Evolutionary conservation across 2,113 vertebrate genomes (phyloP), one percentile per base, ranked within the genome.

Genomic region (Seriola rivoliana): DNA sequence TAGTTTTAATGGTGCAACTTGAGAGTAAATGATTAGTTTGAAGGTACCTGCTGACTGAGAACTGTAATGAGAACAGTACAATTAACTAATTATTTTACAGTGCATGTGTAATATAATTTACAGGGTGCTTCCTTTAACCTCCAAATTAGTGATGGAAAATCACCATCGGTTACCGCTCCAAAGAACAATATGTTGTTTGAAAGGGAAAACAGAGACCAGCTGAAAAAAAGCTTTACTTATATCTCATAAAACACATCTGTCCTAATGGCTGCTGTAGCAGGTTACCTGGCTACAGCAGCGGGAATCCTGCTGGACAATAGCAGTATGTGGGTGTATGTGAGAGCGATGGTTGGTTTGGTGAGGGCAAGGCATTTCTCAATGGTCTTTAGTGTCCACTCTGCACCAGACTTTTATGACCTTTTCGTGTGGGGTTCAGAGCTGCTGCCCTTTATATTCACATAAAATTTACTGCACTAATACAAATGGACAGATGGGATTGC

Each of bases 241-340:
- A 29, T 52, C 58, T 86, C 74, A 44, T 87, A 84, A 89, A 90
- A 78, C 67, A 65, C 75, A 83, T 85, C 82, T 85, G 75, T 72
- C 32, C 32, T 84, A 46, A 82, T 75, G 71, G 69, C 85, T 64
- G 67, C 55, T 73, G 2, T 23, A 58, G 71, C 23, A 71, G 82
- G 91, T 94, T 84, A 82, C 88, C 86, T 86, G 87, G 90, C 32
- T 81, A 89, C 92, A 50, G 74, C 67, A 11, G 59, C 4, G 12
- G 85, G 90, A 92, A 93, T 92, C 71, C 80, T 32, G 4, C 3
- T 0, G 58, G 59, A 90, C 86, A 93, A 91, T 84, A 40, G 79
- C 71, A 40, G 36, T 70, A 25, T 73, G 75, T 80, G 77, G 84
- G 84, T 50, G 71, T 73, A 44, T 58, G 17, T 25, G 75, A 64